Conservation (phyloP, 53 echinoderm and acorn worm genomes). For the Echinometra lucunter region DNA sequence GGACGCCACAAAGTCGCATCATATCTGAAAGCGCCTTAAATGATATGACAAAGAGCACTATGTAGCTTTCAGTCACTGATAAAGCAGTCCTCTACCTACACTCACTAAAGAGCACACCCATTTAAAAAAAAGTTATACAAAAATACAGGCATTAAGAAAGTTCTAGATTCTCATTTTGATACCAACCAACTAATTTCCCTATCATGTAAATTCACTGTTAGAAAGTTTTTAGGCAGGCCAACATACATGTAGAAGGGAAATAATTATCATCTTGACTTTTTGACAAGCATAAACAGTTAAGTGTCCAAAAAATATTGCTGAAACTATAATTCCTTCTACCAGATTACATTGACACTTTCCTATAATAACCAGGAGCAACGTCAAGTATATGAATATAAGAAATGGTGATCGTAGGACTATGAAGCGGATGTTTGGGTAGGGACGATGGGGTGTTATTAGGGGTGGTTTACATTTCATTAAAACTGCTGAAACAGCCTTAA, state of each 20-base stretch:
- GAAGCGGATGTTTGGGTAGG: conserved; percentile 40
- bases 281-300: not conserved
- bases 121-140: not conserved
- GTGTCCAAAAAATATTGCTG: conserved; percentile 28
- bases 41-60: too few species aligned
- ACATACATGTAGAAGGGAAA: not conserved
- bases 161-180: not conserved
- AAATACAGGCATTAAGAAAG: not conserved
- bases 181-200: not conserved
- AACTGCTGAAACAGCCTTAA: conserved; percentile 45
- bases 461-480: conserved; percentile 69
- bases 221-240: not conserved
- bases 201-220: not conserved
- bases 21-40: too few species aligned
- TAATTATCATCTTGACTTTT: conserved; percentile 10
- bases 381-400: conserved; percentile 14
- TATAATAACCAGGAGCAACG: conserved; percentile 20
- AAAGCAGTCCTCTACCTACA: too few species aligned
- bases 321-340: conserved; percentile 2
- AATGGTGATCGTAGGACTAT: not conserved
- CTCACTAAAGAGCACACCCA: not conserved
- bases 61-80: too few species aligned
- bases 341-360: conserved; percentile 11
- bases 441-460: not conserved
- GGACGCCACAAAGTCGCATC: too few species aligned